Evolutionary conservation across 2,113 vertebrate species (phyloP).

Genomic region (Trogon melanurus): DNA sequence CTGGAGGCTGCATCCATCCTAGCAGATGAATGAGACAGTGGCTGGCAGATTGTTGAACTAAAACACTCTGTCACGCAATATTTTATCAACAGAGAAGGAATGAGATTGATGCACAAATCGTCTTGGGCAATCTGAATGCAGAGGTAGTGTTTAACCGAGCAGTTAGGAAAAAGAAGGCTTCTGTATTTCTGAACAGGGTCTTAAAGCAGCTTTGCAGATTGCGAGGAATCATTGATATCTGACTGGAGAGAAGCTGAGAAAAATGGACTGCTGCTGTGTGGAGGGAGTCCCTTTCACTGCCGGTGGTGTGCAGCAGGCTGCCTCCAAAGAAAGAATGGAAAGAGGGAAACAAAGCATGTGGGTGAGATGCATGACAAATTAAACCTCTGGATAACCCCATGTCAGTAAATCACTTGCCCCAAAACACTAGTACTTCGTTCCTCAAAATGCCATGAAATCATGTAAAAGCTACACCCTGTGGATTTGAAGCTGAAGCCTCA

Average conservation of each 20-base stretch:
- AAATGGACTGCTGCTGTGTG: constrained; percentile 27
- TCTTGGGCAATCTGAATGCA: constrained; percentile 21
- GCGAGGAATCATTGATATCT: neutral
- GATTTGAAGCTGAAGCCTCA: neutral
- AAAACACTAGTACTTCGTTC: neutral
- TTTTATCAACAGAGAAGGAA: constrained; percentile 33
- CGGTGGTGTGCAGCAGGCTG: neutral
- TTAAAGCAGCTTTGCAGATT: constrained; percentile 46
- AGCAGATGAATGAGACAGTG: constrained; percentile 37
- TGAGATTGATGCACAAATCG: constrained; percentile 14
- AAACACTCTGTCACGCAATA: constrained; percentile 11
- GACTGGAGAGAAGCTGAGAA: neutral
- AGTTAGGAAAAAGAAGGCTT: constrained; percentile 21
- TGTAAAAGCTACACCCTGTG: neutral
- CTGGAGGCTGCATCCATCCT: neutral
- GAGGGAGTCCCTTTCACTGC: neutral
- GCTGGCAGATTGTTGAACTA: constrained; percentile 41
- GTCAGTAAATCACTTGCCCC: constrained; percentile 42
- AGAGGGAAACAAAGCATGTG: neutral
- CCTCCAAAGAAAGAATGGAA: neutral
- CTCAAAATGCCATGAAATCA: neutral
- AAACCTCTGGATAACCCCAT: constrained; percentile 25
- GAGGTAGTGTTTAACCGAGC: constrained; percentile 38
- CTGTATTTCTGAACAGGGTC: neutral
- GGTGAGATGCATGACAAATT: constrained; percentile 5